Base-by-base conservation (phyloP, 37 sponge, comb jelly and placozoan species). In the Agelas oroides region DNA sequence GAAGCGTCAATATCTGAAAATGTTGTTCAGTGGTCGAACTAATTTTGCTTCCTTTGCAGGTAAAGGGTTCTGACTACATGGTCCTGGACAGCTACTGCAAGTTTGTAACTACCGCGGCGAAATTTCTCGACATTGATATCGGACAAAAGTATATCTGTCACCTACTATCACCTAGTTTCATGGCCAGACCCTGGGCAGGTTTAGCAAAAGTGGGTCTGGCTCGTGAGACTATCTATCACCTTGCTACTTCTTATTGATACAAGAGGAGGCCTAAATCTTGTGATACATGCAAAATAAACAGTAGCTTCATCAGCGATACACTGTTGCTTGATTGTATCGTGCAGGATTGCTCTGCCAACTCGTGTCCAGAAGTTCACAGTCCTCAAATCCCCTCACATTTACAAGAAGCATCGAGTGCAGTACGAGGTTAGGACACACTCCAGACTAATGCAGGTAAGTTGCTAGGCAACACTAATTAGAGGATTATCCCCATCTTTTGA, bases 371-470 rank as follows among this genome's bases (percentile, higher is more conserved):
- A 95, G 59, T 93, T 84, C 84, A 93, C 96, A 30, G 81, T 97
- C 27, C 86, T 97, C 25, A 97, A 97, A 61, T 97, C 97, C 31
- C 82, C 97, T 25, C 90, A 89, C 83, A 94, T 95, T 24, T 94
- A 63, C 83, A 97, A 97, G 88, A 97, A 97, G 66, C 97, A 97
- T 64, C 61, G 96, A 32, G 95, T 90, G 28, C 96, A 97, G 85
- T 97, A 92, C 35, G 96, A 94, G 78, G 80, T 95, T 34, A 71
- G 91, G 67, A 97, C 93, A 5, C 93, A 97, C 75, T 25, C 81
- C 2, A 72, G 97, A 59, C 53, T 97, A 18, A 70, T 97, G 70
- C 94, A 89, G 88, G 93, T 92, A 31, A 8, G 53, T 18, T 12
- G 6, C 46, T 46, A 46, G 46, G 6, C 46, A n/a, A n/a, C n/a